Evolutionary conservation across 2,797 vertebrate genomes (phyloP).

Genomic region (Nannoperca obscura): DNA sequence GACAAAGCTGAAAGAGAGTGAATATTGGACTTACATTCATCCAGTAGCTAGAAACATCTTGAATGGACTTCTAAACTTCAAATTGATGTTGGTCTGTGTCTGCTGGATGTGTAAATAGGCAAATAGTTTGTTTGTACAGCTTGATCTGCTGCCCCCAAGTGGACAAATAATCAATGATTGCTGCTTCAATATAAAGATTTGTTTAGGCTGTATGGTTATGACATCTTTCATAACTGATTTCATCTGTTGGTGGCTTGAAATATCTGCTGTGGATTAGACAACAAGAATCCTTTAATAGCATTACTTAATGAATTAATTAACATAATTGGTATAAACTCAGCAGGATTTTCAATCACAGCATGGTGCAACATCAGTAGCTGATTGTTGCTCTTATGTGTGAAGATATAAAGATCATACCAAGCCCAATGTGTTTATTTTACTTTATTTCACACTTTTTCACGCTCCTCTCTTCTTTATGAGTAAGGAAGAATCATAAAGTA

Average conservation of each 20-base stretch:
- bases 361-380: background rate
- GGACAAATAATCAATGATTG: background rate
- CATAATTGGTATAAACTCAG: background rate
- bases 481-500: background rate
- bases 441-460: too few species aligned
- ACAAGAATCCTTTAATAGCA: constrained; percentile 4
- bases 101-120: too few species aligned
- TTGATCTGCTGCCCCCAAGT: too few species aligned
- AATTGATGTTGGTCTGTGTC: too few species aligned
- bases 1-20: too few species aligned
- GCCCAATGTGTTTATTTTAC: background rate
- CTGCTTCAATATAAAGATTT: background rate
- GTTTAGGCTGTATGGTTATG: background rate
- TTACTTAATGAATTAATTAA: constrained; percentile 6
- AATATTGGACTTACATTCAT: too few species aligned
- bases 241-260: background rate
- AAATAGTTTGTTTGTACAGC: too few species aligned
- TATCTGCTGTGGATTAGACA: background rate
- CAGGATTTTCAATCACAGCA: background rate
- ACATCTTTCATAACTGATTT: background rate
- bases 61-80: too few species aligned
- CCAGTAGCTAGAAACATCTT: too few species aligned
- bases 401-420: too few species aligned
- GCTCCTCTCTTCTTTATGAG: background rate
- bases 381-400: background rate